Evolutionary conservation across 1,140 invertebrate species (phyloP).

Genomic region (Zaprionus kolodkinae): DNA sequence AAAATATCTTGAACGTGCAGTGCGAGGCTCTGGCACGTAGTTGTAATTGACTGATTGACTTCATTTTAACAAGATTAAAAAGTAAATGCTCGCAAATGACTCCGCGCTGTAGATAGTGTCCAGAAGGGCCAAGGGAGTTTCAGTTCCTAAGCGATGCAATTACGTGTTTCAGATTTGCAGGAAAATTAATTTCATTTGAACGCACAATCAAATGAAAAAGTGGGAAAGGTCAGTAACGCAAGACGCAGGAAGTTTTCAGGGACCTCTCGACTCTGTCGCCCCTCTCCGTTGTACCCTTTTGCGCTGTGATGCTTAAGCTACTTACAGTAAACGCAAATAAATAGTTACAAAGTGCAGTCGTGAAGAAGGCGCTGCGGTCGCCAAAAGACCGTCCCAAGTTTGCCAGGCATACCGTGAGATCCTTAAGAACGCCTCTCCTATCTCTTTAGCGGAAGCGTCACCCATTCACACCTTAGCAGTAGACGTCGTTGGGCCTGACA

Average conservation of each 20-base stretch:
- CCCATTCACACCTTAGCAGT: constrained; percentile 48
- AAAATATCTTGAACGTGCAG: not conserved
- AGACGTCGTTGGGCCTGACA: constrained; percentile 24
- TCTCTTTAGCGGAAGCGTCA: not conserved
- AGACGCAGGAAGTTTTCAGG: constrained; percentile 8
- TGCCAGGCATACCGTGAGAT: not conserved
- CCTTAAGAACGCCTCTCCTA: constrained; percentile 4
- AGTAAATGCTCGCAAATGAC: constrained; percentile 37
- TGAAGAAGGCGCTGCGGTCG: constrained; percentile 39
- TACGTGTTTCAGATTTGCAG: constrained; percentile 51
- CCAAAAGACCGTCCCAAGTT: not conserved
- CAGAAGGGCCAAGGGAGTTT: constrained; percentile 10
- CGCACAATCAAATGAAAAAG: constrained; percentile 72
- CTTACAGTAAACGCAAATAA: constrained; percentile 77
- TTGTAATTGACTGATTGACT: constrained; percentile 66
- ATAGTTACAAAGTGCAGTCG: constrained; percentile 64
- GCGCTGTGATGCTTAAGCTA: constrained; percentile 57
- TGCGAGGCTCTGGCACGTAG: not conserved
- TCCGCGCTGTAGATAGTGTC: constrained; percentile 13
- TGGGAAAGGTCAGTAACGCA: constrained; percentile 46
- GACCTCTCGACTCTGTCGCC: not conserved
- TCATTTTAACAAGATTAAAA: constrained; percentile 61
- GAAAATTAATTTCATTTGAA: constrained; percentile 78
- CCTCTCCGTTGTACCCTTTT: not conserved
- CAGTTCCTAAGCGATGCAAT: constrained; percentile 33